Evolutionary conservation across 2,888 invertebrate species (phyloP), one percentile per base, ranked within the genome.

Genomic region (Mactromeris polynyma): DNA sequence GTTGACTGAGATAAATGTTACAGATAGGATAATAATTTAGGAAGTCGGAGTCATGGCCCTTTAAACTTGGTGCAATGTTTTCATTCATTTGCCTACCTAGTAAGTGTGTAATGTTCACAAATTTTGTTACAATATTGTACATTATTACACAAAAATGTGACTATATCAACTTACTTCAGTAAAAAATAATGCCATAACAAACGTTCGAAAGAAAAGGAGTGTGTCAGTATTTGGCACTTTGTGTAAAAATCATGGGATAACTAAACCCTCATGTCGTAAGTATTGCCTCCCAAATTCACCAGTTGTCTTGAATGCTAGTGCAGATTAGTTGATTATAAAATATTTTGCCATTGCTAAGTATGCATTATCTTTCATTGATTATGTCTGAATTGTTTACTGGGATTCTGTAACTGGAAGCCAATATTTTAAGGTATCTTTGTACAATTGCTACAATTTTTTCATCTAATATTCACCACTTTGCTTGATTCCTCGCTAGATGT

Each of bases 121-220:
- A n/a, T 64, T 9, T 64, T n/a, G n/a, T 64, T 26, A 0, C 1
- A 64, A 26, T 26, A 26, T n/a, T n/a, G n/a, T 9, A 64, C 2
- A n/a, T 26, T 9, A 64, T 64, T 26, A 7, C 26, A 64, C 58
- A 64, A 9, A 26, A 64, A 64, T 64, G 6, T 64, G 26, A 64
- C 58, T 64, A 9, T 42, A 46, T 26, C 73, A 33, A 33, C 33
- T 14, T 73, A 36, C 73, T 73, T 73, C 33, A 73, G 14, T 73
- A 73, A 36, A 14, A 11, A 21, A 19, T 4, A 33, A 19, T 14
- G 17, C 19, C 31, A 11, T 36, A 36, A 0, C 36, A 73, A 1
- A 33, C 73, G 14, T 73, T 36, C 81, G 84, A 69, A n/a, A 73
- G 38, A 85, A 88, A 85, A 33, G 88, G 73, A 80, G 69, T 42